Percentiles rank a stretch among this genome's conserved stretches.
Evolutionary conservation across 1,140 invertebrate genomes (phyloP).

Genomic region (Heterodera schachtii): DNA sequence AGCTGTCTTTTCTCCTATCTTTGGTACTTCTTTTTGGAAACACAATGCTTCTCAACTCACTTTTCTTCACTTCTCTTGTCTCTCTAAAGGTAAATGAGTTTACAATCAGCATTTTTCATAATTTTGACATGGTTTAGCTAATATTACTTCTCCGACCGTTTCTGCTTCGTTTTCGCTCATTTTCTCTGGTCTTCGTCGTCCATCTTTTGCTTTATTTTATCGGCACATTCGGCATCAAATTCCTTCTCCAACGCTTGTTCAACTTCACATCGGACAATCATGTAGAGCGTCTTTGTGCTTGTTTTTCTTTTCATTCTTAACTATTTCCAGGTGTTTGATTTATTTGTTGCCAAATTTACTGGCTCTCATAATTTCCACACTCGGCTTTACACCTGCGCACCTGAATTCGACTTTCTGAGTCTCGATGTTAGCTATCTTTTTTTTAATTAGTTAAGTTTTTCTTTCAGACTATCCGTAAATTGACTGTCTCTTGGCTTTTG

Average conservation of each 20-base stretch:
- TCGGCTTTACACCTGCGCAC: constrained; percentile 79
- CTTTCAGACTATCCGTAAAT: constrained; percentile 64
- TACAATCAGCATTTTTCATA: background rate
- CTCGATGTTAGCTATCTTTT: constrained; percentile 60
- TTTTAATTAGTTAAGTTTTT: constrained; percentile 17
- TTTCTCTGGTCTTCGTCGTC: constrained; percentile 46
- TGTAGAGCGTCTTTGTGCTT: constrained; percentile 49
- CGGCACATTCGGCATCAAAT: constrained; percentile 65
- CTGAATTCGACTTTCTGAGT: constrained; percentile 80
- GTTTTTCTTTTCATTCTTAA: background rate
- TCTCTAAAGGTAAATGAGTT: constrained; percentile 55
- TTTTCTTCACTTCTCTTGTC: constrained; percentile 69
- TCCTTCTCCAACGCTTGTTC: constrained; percentile 67
- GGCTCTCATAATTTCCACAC: constrained; percentile 80
- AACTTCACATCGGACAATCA: constrained; percentile 74
- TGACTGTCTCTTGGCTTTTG: constrained; percentile 71
- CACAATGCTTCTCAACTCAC: constrained; percentile 75
- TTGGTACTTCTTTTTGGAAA: constrained; percentile 72
- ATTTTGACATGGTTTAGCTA: constrained; percentile 23
- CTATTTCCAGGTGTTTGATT: constrained; percentile 71
- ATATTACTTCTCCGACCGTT: constrained; percentile 64
- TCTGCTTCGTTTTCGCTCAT: constrained; percentile 41
- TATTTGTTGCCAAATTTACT: constrained; percentile 77
- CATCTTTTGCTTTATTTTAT: constrained; percentile 60
- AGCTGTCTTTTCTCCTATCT: constrained; percentile 50